These are phyloP conservation scores for Sorex fumeus DNA, from an alignment of 2,113 vertebrate genomes.

Conservation along the genomic window DNA sequence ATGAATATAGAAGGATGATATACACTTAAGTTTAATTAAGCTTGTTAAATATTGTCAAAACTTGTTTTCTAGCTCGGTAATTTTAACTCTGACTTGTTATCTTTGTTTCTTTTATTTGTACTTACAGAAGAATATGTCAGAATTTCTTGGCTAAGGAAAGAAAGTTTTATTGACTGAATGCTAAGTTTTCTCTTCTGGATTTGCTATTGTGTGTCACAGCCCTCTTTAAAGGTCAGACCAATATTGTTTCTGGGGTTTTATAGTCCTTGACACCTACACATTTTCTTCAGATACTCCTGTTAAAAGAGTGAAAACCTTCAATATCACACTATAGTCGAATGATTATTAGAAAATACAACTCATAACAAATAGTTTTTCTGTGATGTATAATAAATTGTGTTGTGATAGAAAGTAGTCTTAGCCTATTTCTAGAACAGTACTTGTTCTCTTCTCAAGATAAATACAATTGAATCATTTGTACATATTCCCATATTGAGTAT, in stretches of 20 bases:
- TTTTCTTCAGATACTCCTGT: constrained; percentile 45
- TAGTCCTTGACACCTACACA: neutral
- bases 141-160: neutral
- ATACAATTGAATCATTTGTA: constrained; percentile 52
- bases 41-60: neutral
- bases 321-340: neutral
- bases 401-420: constrained; percentile 68
- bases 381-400: constrained; percentile 73
- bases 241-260: constrained; percentile 52
- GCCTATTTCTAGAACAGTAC: neutral
- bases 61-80: neutral
- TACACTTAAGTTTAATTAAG: neutral
- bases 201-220: neutral
- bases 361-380: constrained; percentile 19
- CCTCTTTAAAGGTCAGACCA: neutral
- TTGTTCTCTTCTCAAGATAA: constrained; percentile 67
- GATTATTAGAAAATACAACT: constrained; percentile 76
- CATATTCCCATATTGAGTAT: constrained; percentile 47
- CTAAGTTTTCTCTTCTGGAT: neutral
- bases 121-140: neutral
- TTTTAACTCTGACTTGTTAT: neutral
- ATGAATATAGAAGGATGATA: neutral
- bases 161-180: neutral
- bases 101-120: neutral
- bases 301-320: constrained; percentile 45